These are phyloP conservation scores for Struthidea cinerea DNA, from an alignment of 2,113 vertebrate genomes.

Conservation along the genomic window DNA sequence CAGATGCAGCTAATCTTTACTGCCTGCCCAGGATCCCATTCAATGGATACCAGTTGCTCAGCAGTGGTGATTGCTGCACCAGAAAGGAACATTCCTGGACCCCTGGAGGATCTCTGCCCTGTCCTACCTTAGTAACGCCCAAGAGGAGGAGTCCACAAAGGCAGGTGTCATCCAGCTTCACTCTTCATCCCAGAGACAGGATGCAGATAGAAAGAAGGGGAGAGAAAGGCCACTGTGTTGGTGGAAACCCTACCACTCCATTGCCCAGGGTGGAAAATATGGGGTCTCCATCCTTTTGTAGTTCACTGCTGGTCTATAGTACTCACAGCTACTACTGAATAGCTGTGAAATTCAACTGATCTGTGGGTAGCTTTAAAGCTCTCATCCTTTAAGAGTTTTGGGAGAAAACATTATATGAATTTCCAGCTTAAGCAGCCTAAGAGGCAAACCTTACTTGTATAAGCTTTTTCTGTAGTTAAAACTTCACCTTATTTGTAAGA, in stretches of 20 bases:
- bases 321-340: neutral
- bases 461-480: neutral
- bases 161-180: neutral
- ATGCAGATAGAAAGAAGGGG: neutral
- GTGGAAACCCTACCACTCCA: neutral
- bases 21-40: neutral
- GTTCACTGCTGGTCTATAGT: neutral
- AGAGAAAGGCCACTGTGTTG: neutral
- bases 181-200: neutral
- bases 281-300: neutral
- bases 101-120: neutral
- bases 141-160: neutral
- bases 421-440: neutral
- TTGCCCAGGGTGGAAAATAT: neutral
- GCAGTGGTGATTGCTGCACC: neutral
- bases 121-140: accelerated
- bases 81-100: neutral
- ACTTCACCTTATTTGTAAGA: neutral
- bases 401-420: neutral
- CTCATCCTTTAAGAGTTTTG: neutral
- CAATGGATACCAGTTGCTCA: neutral
- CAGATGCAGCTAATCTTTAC: neutral
- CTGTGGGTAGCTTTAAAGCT: neutral
- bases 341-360: neutral
- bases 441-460: neutral